Evolutionary conservation across 2,797 vertebrate genomes (phyloP).

Genomic region (Ataeniobius toweri): DNA sequence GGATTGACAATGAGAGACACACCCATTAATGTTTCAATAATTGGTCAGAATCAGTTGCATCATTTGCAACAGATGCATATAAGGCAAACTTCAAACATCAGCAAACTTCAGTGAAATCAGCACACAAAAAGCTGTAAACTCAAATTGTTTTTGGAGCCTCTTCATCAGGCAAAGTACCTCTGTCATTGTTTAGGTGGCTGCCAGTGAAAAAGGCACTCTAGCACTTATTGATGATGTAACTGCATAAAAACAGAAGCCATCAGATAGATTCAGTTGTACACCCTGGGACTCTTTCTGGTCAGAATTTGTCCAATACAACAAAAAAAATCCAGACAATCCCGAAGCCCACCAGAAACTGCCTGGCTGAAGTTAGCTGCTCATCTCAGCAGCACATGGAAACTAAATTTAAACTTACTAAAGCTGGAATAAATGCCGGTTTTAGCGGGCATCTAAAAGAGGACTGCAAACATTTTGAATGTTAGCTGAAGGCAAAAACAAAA

Average conservation of each 20-base stretch:
- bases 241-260: background rate
- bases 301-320: background rate
- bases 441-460: background rate
- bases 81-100: background rate
- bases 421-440: background rate
- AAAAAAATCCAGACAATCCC: background rate
- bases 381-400: background rate
- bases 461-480: background rate
- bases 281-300: background rate
- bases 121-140: background rate
- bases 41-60: background rate
- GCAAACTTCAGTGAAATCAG: background rate
- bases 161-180: background rate
- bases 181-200: background rate
- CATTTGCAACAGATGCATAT: background rate
- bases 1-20: background rate
- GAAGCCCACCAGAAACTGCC: background rate
- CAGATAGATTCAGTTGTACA: background rate
- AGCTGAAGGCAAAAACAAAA: background rate
- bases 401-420: background rate
- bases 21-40: background rate
- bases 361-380: background rate
- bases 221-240: slow-evolving; percentile 11
- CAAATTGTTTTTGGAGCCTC: background rate
- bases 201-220: background rate